Percentiles rank a stretch among this genome's conserved stretches.
These are phyloP conservation scores for Drosophila neonasuta DNA, from an alignment of 2,888 invertebrate species.

Conservation along the genomic window DNA sequence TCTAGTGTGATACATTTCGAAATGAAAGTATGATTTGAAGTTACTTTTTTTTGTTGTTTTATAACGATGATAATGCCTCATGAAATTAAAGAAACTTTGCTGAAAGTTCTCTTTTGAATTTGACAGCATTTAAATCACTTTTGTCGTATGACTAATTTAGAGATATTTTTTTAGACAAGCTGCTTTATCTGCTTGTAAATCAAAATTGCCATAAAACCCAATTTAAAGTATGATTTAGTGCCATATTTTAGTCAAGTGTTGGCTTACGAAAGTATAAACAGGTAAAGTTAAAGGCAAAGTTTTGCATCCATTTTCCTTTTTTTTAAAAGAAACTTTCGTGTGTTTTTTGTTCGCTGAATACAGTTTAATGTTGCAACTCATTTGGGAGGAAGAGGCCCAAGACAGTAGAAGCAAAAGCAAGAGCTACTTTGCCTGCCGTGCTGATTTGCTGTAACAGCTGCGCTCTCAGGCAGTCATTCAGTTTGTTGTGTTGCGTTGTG, in stretches of 20 bases:
- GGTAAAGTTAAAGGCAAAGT: slow-evolving; percentile 14
- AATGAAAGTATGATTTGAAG: not conserved
- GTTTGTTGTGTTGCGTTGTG: slow-evolving; percentile 45
- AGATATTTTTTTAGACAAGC: not conserved
- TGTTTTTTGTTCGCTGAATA: slow-evolving; percentile 13
- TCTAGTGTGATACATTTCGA: no score
- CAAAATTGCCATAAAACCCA: not conserved
- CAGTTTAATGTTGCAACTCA: slow-evolving; percentile 42
- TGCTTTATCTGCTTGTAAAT: not conserved
- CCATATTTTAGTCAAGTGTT: not conserved
- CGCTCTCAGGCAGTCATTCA: slow-evolving; percentile 34
- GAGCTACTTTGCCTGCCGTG: slow-evolving; percentile 1
- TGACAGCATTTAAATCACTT: no score
- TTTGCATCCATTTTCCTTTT: slow-evolving; percentile 4
- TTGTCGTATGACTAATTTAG: no score
- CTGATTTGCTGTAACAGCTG: slow-evolving; percentile 41
- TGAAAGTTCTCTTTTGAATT: not conserved
- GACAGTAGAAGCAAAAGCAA: not conserved
- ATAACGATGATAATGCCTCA: not conserved
- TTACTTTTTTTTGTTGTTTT: not conserved
- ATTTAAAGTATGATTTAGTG: slow-evolving; percentile 2
- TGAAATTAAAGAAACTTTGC: not conserved
- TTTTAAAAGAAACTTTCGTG: slow-evolving; percentile 16
- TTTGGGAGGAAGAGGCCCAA: slow-evolving; percentile 8
- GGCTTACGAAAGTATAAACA: slow-evolving; percentile 2